Conservation (phyloP, 2,797 vertebrate species). For the Myripristis jacobus region DNA sequence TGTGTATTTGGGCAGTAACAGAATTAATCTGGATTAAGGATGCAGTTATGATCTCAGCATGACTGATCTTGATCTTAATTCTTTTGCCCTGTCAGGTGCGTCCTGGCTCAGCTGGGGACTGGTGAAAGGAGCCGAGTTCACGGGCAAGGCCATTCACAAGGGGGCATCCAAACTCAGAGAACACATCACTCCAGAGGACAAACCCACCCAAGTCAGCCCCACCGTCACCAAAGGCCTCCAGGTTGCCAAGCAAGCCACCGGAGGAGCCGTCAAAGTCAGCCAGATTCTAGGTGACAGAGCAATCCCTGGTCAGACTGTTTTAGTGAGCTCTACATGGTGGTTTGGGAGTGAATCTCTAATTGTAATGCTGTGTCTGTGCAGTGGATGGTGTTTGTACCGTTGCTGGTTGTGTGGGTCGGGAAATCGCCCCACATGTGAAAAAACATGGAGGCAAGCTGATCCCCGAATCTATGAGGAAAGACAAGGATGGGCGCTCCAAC, state of each 20-base stretch:
- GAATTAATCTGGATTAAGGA: neutral
- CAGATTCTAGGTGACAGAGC: conserved; percentile 91
- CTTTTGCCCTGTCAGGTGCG: conserved; percentile 84
- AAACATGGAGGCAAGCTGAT: conserved; percentile 96
- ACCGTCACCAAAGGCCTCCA: conserved; percentile 91
- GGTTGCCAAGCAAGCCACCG: conserved; percentile 95
- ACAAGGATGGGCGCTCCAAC: conserved; percentile 93
- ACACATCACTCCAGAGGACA: conserved; percentile 97
- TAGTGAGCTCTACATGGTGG: neutral
- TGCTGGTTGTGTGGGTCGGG: conserved; percentile 90
- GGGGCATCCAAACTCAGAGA: conserved; percentile 95
- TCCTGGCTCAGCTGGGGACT: conserved; percentile 98
- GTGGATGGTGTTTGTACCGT: conserved; percentile 95
- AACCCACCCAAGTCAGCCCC: conserved; percentile 91
- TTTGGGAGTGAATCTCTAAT: conserved; percentile 40
- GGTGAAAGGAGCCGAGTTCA: conserved; percentile 95
- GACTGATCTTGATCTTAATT: conserved; percentile 1
- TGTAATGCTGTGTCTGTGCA: conserved; percentile 67
- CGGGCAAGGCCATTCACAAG: conserved; percentile 95
- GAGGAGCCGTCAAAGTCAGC: conserved; percentile 97
- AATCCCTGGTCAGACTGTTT: conserved; percentile 27
- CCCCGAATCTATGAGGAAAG: conserved; percentile 95
- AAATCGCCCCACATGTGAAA: conserved; percentile 95
- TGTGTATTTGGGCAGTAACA: neutral
- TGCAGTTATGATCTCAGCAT: neutral